Conservation (phyloP, 2,797 vertebrate species). For the Loriculus beryllinus region DNA sequence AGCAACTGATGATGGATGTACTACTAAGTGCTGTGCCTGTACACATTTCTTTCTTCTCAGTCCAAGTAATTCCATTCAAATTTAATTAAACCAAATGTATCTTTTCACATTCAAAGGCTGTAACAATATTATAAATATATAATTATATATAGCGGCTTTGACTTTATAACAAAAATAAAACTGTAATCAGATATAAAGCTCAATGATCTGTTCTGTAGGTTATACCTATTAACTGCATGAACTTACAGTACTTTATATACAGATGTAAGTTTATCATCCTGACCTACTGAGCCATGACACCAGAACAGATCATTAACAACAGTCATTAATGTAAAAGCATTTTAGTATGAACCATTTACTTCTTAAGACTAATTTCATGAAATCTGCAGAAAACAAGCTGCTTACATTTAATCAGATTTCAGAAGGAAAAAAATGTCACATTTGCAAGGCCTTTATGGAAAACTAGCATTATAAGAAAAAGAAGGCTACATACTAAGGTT, state of each 20-base stretch:
- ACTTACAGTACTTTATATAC: not conserved
- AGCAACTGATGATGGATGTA: not conserved
- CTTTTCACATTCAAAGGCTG: not conserved
- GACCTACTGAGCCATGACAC: not conserved
- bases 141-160: not conserved
- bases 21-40: not conserved
- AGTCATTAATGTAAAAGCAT: not conserved
- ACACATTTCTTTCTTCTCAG: not conserved
- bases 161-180: not conserved
- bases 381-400: not conserved
- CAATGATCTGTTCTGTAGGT: not conserved
- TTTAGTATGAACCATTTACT: not conserved
- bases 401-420: not conserved
- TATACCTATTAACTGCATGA: not conserved
- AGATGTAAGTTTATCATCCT: not conserved
- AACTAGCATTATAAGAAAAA: not conserved
- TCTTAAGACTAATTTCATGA: not conserved
- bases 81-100: not conserved
- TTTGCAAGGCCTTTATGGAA: not conserved
- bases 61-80: not conserved
- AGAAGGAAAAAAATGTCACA: not conserved
- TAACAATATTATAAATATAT: not conserved
- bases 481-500: not conserved
- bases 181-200: not conserved
- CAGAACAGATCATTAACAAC: not conserved